Evolutionary conservation across 2,888 invertebrate species (phyloP).

Genomic region (Pycnomerus fuliginosus): DNA sequence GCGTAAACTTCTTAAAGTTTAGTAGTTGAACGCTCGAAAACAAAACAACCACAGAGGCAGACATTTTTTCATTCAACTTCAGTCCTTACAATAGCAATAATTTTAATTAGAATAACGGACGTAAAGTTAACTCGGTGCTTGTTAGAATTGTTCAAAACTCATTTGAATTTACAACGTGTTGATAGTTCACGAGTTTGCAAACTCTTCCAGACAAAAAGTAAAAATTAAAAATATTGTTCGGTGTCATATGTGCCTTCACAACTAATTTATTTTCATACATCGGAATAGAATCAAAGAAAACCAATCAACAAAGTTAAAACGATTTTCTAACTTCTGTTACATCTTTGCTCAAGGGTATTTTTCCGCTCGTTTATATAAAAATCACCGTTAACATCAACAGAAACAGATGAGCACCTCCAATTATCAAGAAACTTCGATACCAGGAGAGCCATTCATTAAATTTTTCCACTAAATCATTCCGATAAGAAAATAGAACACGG

Average conservation of each 20-base stretch:
- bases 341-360: constrained; percentile 15
- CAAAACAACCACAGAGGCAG: too few relatives aligned
- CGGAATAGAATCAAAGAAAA: constrained; percentile 17
- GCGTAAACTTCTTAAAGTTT: constrained; percentile 10
- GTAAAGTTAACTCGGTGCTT: too few relatives aligned
- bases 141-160: too few relatives aligned
- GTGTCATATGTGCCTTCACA: constrained; percentile 11
- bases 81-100: too few relatives aligned
- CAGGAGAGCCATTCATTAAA: constrained; percentile 3
- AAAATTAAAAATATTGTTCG: too few relatives aligned
- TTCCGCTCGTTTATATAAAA: constrained; percentile 6
- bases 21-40: neutral
- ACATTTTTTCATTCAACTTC: too few relatives aligned
- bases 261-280: constrained; percentile 22
- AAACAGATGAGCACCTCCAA: neutral
- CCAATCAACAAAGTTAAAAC: constrained; percentile 21
- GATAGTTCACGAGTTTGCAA: too few relatives aligned
- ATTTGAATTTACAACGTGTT: too few relatives aligned
- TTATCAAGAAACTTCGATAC: neutral
- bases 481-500: constrained; percentile 2
- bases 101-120: too few relatives aligned
- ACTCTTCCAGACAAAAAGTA: too few relatives aligned
- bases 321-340: constrained; percentile 17
- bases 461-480: constrained; percentile 5
- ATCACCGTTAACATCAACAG: constrained; percentile 1